These are phyloP conservation scores for Drosophila mulleri DNA, from an alignment of 2,888 invertebrate genomes.

Conservation along the genomic window DNA sequence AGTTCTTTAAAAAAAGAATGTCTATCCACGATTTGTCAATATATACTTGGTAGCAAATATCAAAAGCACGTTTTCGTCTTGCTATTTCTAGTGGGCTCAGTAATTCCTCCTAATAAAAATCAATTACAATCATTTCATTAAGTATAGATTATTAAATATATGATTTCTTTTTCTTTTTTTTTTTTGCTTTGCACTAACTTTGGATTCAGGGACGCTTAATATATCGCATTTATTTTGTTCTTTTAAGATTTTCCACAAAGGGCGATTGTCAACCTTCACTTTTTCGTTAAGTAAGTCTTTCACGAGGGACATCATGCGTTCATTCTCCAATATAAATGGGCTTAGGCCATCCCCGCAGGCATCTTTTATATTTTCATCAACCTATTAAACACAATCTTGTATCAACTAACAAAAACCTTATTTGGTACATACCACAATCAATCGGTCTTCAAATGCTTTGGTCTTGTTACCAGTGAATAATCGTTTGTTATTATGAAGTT, in stretches of 20 bases:
- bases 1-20: slow-evolving; percentile 73
- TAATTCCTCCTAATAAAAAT: slow-evolving; percentile 62
- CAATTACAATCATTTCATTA: not conserved
- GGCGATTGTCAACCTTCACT: slow-evolving; percentile 59
- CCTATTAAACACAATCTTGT: slow-evolving; percentile 25
- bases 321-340: slow-evolving; percentile 76
- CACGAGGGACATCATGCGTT: slow-evolving; percentile 66
- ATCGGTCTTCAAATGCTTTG: slow-evolving; percentile 67
- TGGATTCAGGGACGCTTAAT: slow-evolving; percentile 74
- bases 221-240: slow-evolving; percentile 80
- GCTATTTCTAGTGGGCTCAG: slow-evolving; percentile 79
- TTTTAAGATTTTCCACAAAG: slow-evolving; percentile 80
- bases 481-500: slow-evolving; percentile 71
- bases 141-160: too few relatives aligned
- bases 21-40: slow-evolving; percentile 79
- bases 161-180: too few relatives aligned
- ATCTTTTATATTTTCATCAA: slow-evolving; percentile 78
- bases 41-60: slow-evolving; percentile 81
- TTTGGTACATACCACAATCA: slow-evolving; percentile 67
- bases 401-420: slow-evolving; percentile 8
- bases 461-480: slow-evolving; percentile 78
- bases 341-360: slow-evolving; percentile 72
- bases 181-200: slow-evolving; percentile 71
- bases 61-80: slow-evolving; percentile 71
- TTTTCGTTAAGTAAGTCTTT: slow-evolving; percentile 51